These are phyloP conservation scores for Porites lutea DNA, from an alignment of 64 coral and sea anemone genomes.

Conservation along the genomic window DNA sequence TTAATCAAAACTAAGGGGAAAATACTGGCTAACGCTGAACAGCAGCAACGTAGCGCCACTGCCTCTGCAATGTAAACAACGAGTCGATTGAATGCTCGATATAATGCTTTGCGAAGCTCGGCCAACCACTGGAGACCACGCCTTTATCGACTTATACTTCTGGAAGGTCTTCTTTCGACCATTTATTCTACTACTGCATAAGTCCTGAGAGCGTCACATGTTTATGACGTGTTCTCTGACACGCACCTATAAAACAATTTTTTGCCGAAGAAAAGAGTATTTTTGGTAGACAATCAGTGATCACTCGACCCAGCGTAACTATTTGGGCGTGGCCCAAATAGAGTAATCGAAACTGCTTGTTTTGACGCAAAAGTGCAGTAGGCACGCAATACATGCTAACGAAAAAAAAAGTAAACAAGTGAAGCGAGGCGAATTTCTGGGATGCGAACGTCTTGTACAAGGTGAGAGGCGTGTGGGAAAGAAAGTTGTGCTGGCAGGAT, in stretches of 20 bases:
- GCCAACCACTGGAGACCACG: background rate
- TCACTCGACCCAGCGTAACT: too few species aligned
- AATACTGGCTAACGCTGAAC: background rate
- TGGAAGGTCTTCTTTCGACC: background rate
- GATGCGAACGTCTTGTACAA: too few species aligned
- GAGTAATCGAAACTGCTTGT: too few species aligned
- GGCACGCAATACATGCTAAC: too few species aligned
- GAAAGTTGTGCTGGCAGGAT: too few species aligned
- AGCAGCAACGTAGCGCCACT: background rate
- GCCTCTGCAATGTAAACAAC: background rate
- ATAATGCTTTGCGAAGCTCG: background rate
- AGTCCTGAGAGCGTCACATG: background rate
- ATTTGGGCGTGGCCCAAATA: too few species aligned
- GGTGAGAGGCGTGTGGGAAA: too few species aligned
- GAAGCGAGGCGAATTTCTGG: too few species aligned
- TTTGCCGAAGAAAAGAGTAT: background rate
- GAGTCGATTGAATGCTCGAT: background rate
- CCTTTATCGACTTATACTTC: background rate
- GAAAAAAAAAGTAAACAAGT: too few species aligned
- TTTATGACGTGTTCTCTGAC: background rate
- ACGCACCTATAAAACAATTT: background rate
- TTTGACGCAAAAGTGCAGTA: too few species aligned
- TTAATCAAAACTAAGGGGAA: conserved; percentile 3
- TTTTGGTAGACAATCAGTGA: background rate
- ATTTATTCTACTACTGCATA: background rate